These are phyloP conservation scores for Gryllus bimaculatus DNA, from an alignment of 1,140 invertebrate genomes.

Conservation along the genomic window DNA sequence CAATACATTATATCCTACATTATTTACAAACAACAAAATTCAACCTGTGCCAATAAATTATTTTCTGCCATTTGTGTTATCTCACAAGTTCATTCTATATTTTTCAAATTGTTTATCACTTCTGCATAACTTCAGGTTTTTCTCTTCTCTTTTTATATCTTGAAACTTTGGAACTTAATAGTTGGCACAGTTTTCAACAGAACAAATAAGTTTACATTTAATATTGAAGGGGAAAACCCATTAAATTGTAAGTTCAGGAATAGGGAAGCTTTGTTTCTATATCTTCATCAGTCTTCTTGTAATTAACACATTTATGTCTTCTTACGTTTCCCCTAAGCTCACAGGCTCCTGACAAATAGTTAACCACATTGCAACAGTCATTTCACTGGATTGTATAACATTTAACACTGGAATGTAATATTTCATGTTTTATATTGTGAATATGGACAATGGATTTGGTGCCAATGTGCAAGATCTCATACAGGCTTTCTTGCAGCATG, in stretches of 20 bases:
- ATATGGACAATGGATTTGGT: not conserved
- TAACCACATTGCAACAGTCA: not conserved
- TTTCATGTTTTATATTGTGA: not conserved
- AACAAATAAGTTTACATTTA: constrained; percentile 10
- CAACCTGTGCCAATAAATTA: not conserved
- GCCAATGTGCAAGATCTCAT: not conserved
- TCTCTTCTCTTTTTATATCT: not conserved
- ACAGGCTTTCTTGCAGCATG: not conserved
- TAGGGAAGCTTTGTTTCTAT: not conserved
- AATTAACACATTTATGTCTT: not conserved
- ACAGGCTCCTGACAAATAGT: not conserved
- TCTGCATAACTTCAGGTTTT: not conserved
- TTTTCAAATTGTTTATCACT: not conserved
- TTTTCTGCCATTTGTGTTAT: not conserved
- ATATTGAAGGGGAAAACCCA: constrained; percentile 8
- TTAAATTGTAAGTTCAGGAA: not conserved
- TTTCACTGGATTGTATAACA: not conserved
- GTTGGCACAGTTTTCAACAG: constrained; percentile 1
- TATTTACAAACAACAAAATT: constrained; percentile 16
- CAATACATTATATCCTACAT: constrained; percentile 10
- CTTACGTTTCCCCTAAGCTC: not conserved
- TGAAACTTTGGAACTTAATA: not conserved
- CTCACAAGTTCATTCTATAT: not conserved
- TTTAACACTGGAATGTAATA: constrained; percentile 1
- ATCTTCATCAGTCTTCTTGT: constrained; percentile 4